Base-by-base conservation (phyloP, 2,888 invertebrate species). In the Hedya salicella region DNA sequence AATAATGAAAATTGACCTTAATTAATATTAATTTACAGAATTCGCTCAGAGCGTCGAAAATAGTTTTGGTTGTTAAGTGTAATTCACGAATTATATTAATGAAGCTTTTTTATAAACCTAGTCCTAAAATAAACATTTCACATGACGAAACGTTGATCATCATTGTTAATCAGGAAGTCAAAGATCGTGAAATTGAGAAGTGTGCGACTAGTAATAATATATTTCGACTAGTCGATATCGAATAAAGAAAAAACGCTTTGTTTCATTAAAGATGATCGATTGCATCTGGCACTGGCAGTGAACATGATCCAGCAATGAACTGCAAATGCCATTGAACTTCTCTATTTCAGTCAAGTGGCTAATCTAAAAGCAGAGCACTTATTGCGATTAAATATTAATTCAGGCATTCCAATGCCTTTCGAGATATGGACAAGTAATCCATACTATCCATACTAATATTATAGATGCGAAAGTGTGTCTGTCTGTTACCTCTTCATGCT, bases 241-340 rank as follows among this genome's bases (percentile, higher is more conserved):
- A 25, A 42, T 30, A 6, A 11, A 17, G n/a, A 57, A 57, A 32
- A 17, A 32, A 13, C 11, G 44, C 13, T 32, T 57, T 57, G 57
- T 46, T 52, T 46, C 52, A 60, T 65, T 59, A 40, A 21, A 42
- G 21, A 59, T 65, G 52, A 60, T 65, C 39, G 65, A 65, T 65
- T 60, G 50, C 57, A 25, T 19, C 32, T 44, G 52, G 46, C 36
- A 46, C 32, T 44, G 52, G 46, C 36, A 46, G 52, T 48, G 49
- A 46, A 40, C 59, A 60, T 30, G 59, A 16, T 42, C 40, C 49
- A 62, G 39, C 48, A 46, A 39, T 60, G 52, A 60, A 46, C 46
- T 60, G 59, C 25, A 65, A 65, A 59, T 59, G 65, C 52, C 59
- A 65, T 46, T 60, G 65, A 65, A 65, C 65, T 32, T 30, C 9